These are phyloP conservation scores for Pomatostomus ruficeps DNA, from an alignment of 2,113 vertebrate species.

Conservation along the genomic window DNA sequence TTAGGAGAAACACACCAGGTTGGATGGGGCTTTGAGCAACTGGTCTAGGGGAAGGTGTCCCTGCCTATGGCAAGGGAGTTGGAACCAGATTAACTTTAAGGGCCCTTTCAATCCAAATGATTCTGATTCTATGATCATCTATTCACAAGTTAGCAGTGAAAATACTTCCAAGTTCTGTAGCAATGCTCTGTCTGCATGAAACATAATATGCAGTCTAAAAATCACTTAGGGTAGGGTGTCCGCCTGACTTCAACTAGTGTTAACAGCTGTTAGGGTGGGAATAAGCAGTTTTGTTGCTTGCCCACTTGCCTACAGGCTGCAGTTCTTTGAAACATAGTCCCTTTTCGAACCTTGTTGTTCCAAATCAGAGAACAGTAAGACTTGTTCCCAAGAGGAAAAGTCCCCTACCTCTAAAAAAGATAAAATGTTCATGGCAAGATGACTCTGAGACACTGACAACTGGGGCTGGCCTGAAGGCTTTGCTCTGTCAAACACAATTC, in stretches of 20 bases:
- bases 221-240: neutral
- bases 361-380: neutral
- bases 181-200: neutral
- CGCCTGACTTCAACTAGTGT: neutral
- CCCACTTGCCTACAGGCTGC: neutral
- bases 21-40: neutral
- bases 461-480: neutral
- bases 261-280: neutral
- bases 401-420: neutral
- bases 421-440: neutral
- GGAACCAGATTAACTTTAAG: neutral
- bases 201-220: neutral
- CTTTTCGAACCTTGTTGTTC: neutral
- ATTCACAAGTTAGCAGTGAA: neutral
- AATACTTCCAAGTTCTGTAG: neutral
- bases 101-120: neutral
- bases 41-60: neutral
- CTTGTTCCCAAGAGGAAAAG: neutral
- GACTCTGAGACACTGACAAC: neutral
- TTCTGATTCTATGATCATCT: neutral
- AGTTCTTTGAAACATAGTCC: neutral
- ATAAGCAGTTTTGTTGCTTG: neutral
- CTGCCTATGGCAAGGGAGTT: fast-evolving
- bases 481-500: neutral
- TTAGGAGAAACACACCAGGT: neutral